Base-by-base conservation (phyloP, 2,113 vertebrate species). In the Colaptes auratus region DNA sequence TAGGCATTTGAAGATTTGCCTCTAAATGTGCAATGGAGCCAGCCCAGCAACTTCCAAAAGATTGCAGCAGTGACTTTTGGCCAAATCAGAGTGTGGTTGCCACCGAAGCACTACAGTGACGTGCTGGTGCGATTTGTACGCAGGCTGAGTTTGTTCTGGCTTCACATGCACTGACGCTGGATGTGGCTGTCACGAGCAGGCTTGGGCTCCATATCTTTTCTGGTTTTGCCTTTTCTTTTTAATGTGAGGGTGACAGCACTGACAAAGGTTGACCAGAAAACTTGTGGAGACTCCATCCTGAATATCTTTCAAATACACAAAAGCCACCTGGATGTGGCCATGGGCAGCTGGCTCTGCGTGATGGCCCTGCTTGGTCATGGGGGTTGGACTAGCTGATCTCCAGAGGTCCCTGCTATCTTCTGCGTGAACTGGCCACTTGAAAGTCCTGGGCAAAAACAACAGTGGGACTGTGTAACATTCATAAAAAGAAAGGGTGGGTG, bases 21-120 rank as follows among this genome's bases (percentile, higher is more conserved):
- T 77, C 61, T 59, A 58, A 70, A 30, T 10, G 6, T 86, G 52
- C 58, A 53, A 27, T 18, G 44, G 48, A 55, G n/a, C 17, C 61
- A 93, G 86, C 42, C 27, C 44, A 52, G 42, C 1, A 2, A 42
- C 42, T 89, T 84, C 39, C 42, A 23, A 48, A 71, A 46, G 23
- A 15, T 53, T 46, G 33, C 0, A 0, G 16, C 9, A 21, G 44
- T 19, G 61, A 59, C 52, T 59, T 58, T 66, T 83, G 71, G 46
- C 53, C 35, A 70, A 8, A 59, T 5, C 7, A 8, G 4, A 0
- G 0, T n/a, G 35, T 2, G 7, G 12, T 35, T 86, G 35, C 71
- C n/a, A 48, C 56, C 0, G 0, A 44, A 15, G n/a, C 3, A 2
- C 64, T 74, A 16, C 39, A 12, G 35, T 20, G 82, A 86, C n/a